Evolutionary conservation across 1,140 invertebrate genomes (phyloP).

Genomic region (Listronotus oregonensis): DNA sequence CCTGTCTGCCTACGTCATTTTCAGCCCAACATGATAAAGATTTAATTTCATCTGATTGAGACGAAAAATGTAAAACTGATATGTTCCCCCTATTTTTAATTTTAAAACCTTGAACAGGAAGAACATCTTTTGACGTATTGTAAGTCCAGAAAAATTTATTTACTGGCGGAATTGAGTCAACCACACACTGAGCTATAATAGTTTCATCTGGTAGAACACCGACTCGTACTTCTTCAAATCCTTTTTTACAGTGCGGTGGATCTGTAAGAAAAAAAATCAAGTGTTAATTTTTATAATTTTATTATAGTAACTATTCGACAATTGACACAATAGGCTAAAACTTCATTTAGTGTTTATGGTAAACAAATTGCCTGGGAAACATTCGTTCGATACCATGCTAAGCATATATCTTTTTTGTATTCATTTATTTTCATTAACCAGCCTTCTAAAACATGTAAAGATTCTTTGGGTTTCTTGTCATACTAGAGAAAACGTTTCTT

Average conservation of each 20-base stretch:
- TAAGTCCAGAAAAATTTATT: conserved; percentile 80
- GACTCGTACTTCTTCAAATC: conserved; percentile 63
- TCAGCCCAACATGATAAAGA: conserved; percentile 85
- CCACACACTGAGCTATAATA: conserved; percentile 73
- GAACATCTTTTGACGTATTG: conserved; percentile 74
- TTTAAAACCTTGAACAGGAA: conserved; percentile 64
- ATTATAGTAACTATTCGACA: no score
- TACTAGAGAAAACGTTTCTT: no score
- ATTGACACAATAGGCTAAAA: no score
- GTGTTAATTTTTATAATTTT: no score
- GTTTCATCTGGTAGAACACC: conserved; percentile 66
- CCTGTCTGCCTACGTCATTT: conserved; percentile 80
- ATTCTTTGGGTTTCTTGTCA: no score
- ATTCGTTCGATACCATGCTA: no score
- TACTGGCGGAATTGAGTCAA: conserved; percentile 76
- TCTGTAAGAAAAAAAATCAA: conserved; percentile 58
- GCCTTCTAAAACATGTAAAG: no score
- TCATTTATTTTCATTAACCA: no score
- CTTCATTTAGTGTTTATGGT: no score
- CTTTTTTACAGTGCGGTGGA: conserved; percentile 65
- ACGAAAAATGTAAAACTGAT: conserved; percentile 71
- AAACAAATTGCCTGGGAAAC: no score
- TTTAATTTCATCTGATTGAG: conserved; percentile 72
- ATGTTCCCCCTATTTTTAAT: conserved; percentile 67
- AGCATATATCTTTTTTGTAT: no score